Conservation (phyloP, 1,140 invertebrate genomes). For the Calephelis virginiensis region DNA sequence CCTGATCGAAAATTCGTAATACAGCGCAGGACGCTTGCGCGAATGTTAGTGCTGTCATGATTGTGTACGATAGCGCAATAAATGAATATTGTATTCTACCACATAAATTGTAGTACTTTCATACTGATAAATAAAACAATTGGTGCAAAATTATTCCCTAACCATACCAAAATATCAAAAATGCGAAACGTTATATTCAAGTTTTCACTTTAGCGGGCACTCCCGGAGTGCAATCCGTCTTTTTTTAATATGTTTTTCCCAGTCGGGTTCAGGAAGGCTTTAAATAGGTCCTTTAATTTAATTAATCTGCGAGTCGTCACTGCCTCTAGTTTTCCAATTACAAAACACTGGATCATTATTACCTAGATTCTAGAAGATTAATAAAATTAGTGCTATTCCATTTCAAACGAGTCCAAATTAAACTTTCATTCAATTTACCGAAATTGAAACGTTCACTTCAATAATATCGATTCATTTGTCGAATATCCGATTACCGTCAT, state of each 20-base stretch:
- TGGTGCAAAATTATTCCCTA: too few species aligned
- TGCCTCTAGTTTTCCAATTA: slow-evolving; percentile 1
- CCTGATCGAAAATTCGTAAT: too few species aligned
- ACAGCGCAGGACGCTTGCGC: too few species aligned
- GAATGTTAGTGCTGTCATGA: too few species aligned
- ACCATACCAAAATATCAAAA: too few species aligned
- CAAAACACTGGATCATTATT: slow-evolving; percentile 4
- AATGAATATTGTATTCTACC: too few species aligned
- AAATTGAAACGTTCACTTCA: slow-evolving; percentile 2
- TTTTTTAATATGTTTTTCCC: neutral
- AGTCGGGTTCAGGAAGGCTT: too few species aligned
- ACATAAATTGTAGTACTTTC: too few species aligned
- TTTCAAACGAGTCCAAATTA: neutral
- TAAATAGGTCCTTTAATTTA: neutral
- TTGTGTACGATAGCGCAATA: too few species aligned
- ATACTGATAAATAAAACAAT: too few species aligned
- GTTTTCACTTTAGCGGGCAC: too few species aligned
- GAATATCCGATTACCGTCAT: neutral
- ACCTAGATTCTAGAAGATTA: neutral
- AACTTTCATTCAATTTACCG: neutral
- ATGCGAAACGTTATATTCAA: too few species aligned
- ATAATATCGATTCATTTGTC: neutral
- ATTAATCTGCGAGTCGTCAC: slow-evolving; percentile 7
- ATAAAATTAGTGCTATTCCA: slow-evolving; percentile 12
- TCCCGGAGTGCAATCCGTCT: neutral